phyloP scores from a whole-genome alignment of 2,797 vertebrate species.

The Strix occidentalis region DNA sequence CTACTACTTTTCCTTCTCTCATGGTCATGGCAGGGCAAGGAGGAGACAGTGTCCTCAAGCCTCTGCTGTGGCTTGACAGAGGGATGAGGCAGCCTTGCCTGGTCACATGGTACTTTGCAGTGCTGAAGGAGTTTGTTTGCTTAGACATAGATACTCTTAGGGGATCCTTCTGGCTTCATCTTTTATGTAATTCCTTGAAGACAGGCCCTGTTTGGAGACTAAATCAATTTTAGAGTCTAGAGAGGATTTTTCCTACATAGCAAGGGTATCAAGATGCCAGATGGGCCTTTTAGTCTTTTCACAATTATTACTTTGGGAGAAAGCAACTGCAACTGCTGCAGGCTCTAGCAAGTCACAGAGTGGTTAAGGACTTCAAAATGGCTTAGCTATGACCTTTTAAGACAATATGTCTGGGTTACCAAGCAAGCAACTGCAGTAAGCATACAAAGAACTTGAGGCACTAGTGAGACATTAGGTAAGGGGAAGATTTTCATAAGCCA shows the following conservation, averaged over 20 bases:
- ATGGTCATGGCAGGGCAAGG: not conserved
- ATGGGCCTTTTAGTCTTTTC: not conserved
- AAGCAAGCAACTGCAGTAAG: not conserved
- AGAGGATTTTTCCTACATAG: not conserved
- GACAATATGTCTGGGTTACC: not conserved
- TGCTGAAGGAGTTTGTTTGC: not conserved
- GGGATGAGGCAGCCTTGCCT: fast-evolving
- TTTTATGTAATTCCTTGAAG: not conserved
- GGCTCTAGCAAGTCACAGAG: not conserved
- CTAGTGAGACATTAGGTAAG: not conserved
- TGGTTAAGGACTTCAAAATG: not conserved
- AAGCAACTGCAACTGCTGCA: not conserved
- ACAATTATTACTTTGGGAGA: not conserved
- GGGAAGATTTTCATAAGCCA: not conserved
- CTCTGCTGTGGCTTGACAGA: not conserved
- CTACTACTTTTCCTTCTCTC: not conserved
- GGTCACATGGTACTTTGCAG: fast-evolving
- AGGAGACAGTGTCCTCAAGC: not conserved
- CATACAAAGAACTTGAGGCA: not conserved
- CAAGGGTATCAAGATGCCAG: not conserved
- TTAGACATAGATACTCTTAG: not conserved
- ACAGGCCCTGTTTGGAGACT: not conserved
- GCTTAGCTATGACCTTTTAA: not conserved
- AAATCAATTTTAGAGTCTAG: not conserved
- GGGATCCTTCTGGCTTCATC: not conserved